Base-by-base conservation (phyloP, 2,888 invertebrate species). In the Acanthococcus lagerstroemiae region DNA sequence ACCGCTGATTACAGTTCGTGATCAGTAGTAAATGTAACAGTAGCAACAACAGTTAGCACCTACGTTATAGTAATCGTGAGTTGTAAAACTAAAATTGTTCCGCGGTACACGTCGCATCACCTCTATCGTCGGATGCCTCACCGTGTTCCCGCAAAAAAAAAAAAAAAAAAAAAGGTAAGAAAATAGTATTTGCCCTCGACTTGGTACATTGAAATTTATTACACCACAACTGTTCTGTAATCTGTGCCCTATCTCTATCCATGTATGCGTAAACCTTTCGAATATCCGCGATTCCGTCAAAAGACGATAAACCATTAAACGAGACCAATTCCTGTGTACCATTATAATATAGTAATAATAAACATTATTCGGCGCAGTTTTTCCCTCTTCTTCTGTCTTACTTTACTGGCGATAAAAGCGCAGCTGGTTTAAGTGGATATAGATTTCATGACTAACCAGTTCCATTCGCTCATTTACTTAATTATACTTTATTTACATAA, bases 11-110 rank as follows among this genome's bases (percentile, higher is more conserved):
- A 58, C 45, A 45, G 58, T 58, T 58, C 58, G 58, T 58, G 58
- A 58, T 58, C 58, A 58, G 58, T 58, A 58, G 58, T 45, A 58
- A 58, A 58, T 58, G 58, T 58, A 58, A 58, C 58, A 58, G 58
- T 58, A 58, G 58, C 58, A 58, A 46, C 17, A 58, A 58, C 58
- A 58, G 58, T 58, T 58, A 58, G 58, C 58, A 58, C 58, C 58
- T 58, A 58, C 58, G 58, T 58, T 58, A 45, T 45, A 58, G 46
- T 58, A 46, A 44, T 58, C 58, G 58, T 58, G 58, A 58, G 58
- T 58, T 58, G 46, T 58, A 58, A 58, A 58, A 58, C 58, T 45
- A 17, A 58, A 58, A 58, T 45, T 58, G 44, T 44, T 37, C 46
- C 25, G 58, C 58, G 44, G 46, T 44, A 45, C 30, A 58, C 44